Conservation (phyloP, 1,140 invertebrate genomes). For the Drosophila ohnishii region DNA sequence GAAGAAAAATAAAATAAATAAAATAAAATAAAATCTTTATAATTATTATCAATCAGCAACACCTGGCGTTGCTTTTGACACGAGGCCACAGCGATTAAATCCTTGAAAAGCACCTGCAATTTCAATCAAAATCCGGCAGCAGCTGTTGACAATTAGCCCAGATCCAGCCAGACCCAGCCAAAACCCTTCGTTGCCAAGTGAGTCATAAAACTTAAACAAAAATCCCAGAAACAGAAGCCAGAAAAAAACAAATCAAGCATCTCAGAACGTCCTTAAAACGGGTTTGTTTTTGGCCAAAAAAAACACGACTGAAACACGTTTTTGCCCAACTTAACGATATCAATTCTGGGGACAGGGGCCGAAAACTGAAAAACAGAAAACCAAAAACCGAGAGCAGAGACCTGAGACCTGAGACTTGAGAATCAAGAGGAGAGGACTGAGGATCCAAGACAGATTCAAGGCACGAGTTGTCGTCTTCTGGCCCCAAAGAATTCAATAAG, state of each 20-base stretch:
- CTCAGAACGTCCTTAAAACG: constrained; percentile 67
- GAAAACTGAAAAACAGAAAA: constrained; percentile 3
- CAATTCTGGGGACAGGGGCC: constrained; percentile 46
- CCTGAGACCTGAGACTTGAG: constrained; percentile 6
- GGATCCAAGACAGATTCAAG: constrained; percentile 30
- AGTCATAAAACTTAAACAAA: constrained; percentile 55
- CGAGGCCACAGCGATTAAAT: constrained; percentile 10
- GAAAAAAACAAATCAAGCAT: constrained; percentile 5
- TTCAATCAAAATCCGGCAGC: constrained; percentile 7
- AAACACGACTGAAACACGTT: constrained; percentile 58
- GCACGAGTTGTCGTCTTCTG: constrained; percentile 59
- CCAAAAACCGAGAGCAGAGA: constrained; percentile 14
- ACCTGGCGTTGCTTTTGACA: constrained; percentile 15
- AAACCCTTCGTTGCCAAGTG: constrained; percentile 25
- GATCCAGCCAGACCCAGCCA: background rate
- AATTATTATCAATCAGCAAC: background rate
- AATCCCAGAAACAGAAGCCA: constrained; percentile 13
- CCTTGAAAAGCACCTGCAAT: constrained; percentile 19
- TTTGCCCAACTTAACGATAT: constrained; percentile 64
- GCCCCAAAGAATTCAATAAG: constrained; percentile 65
- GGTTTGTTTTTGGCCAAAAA: constrained; percentile 57
- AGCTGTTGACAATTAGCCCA: constrained; percentile 17
- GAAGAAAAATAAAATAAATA: background rate
- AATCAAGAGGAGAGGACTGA: constrained; percentile 7
- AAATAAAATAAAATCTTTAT: background rate